phyloP scores from a whole-genome alignment of 2,888 invertebrate genomes.

The Cistogaster globosa region DNA sequence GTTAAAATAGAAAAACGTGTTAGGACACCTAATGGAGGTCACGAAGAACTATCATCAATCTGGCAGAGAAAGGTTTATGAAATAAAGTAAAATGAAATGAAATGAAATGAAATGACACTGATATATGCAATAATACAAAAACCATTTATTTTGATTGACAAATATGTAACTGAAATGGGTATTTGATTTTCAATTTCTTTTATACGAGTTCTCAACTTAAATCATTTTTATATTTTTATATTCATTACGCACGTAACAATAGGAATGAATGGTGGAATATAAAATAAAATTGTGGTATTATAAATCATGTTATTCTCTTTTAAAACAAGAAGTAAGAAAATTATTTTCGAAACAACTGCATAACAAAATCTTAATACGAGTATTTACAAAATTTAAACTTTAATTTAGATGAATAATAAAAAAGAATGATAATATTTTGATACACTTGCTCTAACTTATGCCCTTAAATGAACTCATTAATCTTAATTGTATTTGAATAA shows the following conservation, averaged over 20 bases:
- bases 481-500: not conserved
- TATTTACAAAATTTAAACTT: too few relatives aligned
- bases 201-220: not conserved
- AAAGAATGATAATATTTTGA: too few relatives aligned
- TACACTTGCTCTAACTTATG: too few relatives aligned
- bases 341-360: not conserved
- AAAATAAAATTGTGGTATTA: not conserved
- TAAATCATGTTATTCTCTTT: not conserved
- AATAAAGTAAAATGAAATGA: conserved; percentile 35
- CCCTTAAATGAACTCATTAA: too few relatives aligned
- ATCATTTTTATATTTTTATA: conserved; percentile 1
- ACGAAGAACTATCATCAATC: conserved; percentile 69
- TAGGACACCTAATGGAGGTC: conserved; percentile 65
- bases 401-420: too few relatives aligned
- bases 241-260: not conserved
- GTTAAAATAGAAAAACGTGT: conserved; percentile 63
- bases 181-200: conserved; percentile 64
- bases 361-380: too few relatives aligned
- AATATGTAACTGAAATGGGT: conserved; percentile 62
- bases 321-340: not conserved
- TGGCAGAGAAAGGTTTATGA: conserved; percentile 57
- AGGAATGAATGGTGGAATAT: not conserved
- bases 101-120: conserved; percentile 34
- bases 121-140: conserved; percentile 56
- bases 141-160: conserved; percentile 68